Evolutionary conservation across 2,888 invertebrate genomes (phyloP), one percentile per base, ranked within the genome.

Genomic region (Therioaphis trifolii): DNA sequence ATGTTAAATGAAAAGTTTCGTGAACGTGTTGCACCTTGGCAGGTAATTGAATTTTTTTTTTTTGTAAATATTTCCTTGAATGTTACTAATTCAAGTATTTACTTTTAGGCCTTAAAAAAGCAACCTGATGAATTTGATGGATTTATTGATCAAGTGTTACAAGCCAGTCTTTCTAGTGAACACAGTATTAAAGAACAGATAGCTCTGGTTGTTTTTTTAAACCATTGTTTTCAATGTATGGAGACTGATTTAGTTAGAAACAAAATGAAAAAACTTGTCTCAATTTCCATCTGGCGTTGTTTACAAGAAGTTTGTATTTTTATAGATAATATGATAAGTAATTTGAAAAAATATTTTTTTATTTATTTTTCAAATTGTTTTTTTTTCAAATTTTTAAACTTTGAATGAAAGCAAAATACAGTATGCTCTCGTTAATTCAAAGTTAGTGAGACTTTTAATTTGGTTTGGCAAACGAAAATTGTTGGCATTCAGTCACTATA

Each of bases 1-100:
- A 97, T 99, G 96, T 93, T 99, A 69, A 99, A 99, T 90, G 99
- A 99, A 89, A 99, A 99, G 89, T 97, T 98, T 88, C 91, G 99
- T 1, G 99, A 99, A 89, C 91, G 99, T 78, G 97, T 99, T 12
- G 96, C 95, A 85, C 96, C 98, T 4, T 99, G 99, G 99, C 93
- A 95, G 90, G 94, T 95, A 86, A 58, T 61, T 79, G 5, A 29
- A 82, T 85, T 55, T 63, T 71, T 27, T 71, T 18, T 77, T 27
- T 66, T 35, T 46, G 15, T 72, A 35, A 63, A 84, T 84, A 75
- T 40, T 58, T 15, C 0, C 24, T 21, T 74, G 7, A 7, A 27
- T 46, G 1, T 18, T 24, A 15, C 15, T 78, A 24, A 58, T 61
- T 12, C n/a, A 61, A 5, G 4, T n/a, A 40, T 63, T 76, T 58